Base-by-base conservation (phyloP, 2,888 invertebrate genomes). In the Synergus japonicus region DNA sequence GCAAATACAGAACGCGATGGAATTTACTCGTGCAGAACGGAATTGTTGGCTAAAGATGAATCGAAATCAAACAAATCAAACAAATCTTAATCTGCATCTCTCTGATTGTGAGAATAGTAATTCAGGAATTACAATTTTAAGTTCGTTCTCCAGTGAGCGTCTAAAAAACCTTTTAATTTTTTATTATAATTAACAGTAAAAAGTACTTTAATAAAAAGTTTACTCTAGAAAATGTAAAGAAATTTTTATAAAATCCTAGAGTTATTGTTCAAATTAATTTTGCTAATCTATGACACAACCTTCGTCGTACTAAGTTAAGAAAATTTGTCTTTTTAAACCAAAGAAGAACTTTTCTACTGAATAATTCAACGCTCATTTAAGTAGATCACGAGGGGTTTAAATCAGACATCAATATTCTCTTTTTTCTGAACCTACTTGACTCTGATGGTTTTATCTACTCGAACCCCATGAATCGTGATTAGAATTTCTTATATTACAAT, bases 341-440 rank as follows among this genome's bases (percentile, higher is more conserved):
- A 43, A 66, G n/a, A 18, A 9, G 43, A 12, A 43, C 12, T 66
- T 43, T 44, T 66, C 66, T 13, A 22, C 43, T 66, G 66, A 66
- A 66, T 66, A 44, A 66, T 66, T 66, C 66, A 66, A 66, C 44
- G 13, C 66, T 66, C 10, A 12, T 44, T 44, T 18, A 41, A 66
- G 66, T 66, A 43, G 66, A 66, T 44, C 44, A 43, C 18, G 43
- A 66, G 44, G 66, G 66, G 43, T 66, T 66, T 66, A 44, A 66
- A 5, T 12, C 41, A 18, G 43, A 18, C 66, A 66, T 66, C 43
- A 54, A 54, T 41, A 54, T 41, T 44, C 4, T 43, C 18, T 29
- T 66, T 44, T 66, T 44, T 66, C 18, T 12, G 18, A 12, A 66
- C 43, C 18, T 18, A 1, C 44, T 66, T 44, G 18, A 66, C 18